A percentile compares a stretch with the other conserved stretches of the same genome.
Conservation (phyloP, 2,888 invertebrate species). For the Cheilosia impressa region DNA sequence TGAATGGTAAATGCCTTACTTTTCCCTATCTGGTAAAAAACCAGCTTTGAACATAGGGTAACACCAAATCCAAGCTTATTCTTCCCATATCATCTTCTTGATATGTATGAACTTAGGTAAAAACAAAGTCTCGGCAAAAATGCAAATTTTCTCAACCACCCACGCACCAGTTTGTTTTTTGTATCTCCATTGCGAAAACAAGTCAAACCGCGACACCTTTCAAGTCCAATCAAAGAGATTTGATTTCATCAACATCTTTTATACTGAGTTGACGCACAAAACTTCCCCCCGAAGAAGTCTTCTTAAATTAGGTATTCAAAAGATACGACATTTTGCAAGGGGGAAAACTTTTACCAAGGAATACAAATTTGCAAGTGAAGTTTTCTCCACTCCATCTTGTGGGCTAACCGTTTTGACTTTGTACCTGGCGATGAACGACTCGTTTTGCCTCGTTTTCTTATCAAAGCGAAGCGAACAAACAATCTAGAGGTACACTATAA, state of each 20-base stretch:
- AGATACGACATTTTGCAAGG: conserved; percentile 5
- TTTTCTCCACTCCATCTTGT: not conserved
- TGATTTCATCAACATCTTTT: conserved; percentile 48
- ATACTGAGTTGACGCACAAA: not conserved
- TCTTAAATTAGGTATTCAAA: conserved; percentile 58
- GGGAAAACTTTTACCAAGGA: conserved; percentile 1
- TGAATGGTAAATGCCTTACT: no score
- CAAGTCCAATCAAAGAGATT: conserved; percentile 50
- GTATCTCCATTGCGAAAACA: no score
- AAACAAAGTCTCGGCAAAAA: no score
- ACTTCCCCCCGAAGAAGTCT: conserved; percentile 17
- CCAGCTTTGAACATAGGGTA: no score
- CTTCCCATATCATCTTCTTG: no score
- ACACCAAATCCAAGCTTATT: no score
- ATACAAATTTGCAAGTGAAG: not conserved
- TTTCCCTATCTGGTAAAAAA: no score
- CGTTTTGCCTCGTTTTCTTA: not conserved
- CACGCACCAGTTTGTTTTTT: no score
- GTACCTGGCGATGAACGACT: conserved; percentile 3
- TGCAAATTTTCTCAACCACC: no score
- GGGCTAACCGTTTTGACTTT: conserved; percentile 11
- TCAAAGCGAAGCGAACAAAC: not conserved
- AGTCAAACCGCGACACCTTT: conserved; percentile 11
- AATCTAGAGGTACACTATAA: not conserved
- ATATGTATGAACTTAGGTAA: no score